These are phyloP conservation scores for Eueides isabella DNA, from an alignment of 1,140 invertebrate genomes.

Conservation along the genomic window DNA sequence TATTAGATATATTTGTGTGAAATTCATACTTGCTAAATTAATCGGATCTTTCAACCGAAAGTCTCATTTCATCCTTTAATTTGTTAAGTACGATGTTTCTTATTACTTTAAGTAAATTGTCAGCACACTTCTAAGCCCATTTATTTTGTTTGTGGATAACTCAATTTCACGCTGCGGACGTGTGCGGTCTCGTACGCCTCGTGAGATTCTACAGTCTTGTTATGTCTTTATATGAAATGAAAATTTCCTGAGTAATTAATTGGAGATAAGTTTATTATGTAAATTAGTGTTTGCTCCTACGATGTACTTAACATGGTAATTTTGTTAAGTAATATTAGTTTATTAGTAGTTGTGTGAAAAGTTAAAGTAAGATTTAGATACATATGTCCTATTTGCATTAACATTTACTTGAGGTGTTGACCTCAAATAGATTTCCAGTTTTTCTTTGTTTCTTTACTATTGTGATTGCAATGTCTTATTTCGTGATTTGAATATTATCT, in stretches of 20 bases:
- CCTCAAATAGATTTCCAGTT: background rate
- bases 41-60: no score
- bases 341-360: background rate
- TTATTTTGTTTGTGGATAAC: constrained; percentile 29
- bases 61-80: background rate
- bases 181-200: background rate
- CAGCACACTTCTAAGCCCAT: background rate
- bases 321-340: background rate
- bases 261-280: background rate
- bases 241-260: constrained; percentile 1
- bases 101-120: constrained; percentile 15
- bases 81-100: constrained; percentile 15
- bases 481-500: no score
- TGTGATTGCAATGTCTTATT: no score
- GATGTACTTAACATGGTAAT: background rate
- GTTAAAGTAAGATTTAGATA: background rate
- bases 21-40: no score
- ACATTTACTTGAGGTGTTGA: background rate
- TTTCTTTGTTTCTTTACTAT: no score
- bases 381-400: background rate
- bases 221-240: background rate
- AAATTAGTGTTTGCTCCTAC: background rate
- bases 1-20: no score
- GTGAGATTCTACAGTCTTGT: background rate
- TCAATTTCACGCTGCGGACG: constrained; percentile 28